Evolutionary conservation across 2,888 invertebrate genomes (phyloP), one percentile per base, ranked within the genome.

Genomic region (Ormyrus nitidulus): DNA sequence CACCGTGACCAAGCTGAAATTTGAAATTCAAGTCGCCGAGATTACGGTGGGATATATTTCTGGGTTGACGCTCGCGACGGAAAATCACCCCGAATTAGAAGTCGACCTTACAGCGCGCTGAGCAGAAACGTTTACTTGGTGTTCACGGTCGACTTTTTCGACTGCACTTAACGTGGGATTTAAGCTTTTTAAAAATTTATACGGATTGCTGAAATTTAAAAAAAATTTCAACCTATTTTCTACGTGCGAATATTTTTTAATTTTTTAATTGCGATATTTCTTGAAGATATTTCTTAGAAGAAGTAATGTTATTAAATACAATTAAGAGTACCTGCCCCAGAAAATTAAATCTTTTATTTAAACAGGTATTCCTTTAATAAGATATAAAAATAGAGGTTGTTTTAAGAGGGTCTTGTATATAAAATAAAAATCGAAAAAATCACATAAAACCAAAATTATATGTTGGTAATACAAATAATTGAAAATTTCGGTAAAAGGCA

Each of bases 1-100:
- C 74, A 70, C 3, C 56, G 56, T 77, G 76, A 77, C 74, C 74
- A 64, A 70, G 74, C 70, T 59, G 49, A 78, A 79, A 79, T 79
- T 79, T 79, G 79, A 75, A 79, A 75, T 79, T 79, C 79, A 79
- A 79, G 74, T 79, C 74, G 70, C 62, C 74, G 74, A 75, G 70
- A 79, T 79, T 79, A 75, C 69, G 65, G 48, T n/a, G 8, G 74
- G 79, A 70, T 79, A 73, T 73, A 79, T 79, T 79, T 75, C 64
- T 64, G 70, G 70, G 74, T 11, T 61, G 72, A 53, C 44, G 59
- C 51, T 53, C 49, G 54, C 62, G 59, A 13, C 58, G 49, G 72
- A 79, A 79, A 79, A 79, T 69, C 78, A 69, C 54, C 65, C 68
- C 34, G 74, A 79, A 75, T 79, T 75, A 79, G 79, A 70, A 79